Percentiles rank a stretch among this genome's conserved stretches.
Evolutionary conservation across 2,113 vertebrate species (phyloP).

Genomic region (Tragulus kanchil): DNA sequence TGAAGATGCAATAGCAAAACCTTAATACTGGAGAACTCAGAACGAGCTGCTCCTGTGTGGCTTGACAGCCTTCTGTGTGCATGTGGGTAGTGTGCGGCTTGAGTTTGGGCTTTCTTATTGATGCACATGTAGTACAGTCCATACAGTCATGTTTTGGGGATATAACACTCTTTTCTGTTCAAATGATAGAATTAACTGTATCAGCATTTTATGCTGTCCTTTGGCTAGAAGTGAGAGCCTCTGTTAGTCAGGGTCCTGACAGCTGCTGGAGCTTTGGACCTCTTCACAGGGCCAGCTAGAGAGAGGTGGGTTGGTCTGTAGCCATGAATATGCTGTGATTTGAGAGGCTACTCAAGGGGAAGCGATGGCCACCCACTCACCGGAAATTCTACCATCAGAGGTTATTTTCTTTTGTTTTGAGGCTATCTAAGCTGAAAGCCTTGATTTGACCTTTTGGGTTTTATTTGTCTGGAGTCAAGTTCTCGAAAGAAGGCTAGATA

Average conservation of each 20-base stretch:
- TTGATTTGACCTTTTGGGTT: background rate
- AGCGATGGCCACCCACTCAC: background rate
- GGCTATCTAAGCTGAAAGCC: background rate
- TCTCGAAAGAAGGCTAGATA: background rate
- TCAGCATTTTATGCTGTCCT: background rate
- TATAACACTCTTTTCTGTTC: slow-evolving; percentile 15
- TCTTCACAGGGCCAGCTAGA: background rate
- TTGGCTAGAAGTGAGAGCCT: background rate
- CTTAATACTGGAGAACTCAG: background rate
- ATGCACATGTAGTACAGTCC: background rate
- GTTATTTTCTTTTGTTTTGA: background rate
- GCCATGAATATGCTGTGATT: background rate
- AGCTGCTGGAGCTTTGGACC: background rate
- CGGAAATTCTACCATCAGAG: background rate
- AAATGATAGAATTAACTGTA: background rate
- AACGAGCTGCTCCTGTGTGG: background rate
- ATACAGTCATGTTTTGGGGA: background rate
- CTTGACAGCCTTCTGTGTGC: background rate
- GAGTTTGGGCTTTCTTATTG: background rate
- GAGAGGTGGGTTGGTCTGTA: background rate
- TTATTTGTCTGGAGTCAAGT: background rate
- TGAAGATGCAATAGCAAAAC: slow-evolving; percentile 26
- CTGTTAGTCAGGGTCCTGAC: background rate
- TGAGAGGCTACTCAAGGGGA: background rate
- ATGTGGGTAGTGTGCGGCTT: background rate